Conservation (phyloP, 2,888 invertebrate genomes). For the Miltochrista miniata region DNA sequence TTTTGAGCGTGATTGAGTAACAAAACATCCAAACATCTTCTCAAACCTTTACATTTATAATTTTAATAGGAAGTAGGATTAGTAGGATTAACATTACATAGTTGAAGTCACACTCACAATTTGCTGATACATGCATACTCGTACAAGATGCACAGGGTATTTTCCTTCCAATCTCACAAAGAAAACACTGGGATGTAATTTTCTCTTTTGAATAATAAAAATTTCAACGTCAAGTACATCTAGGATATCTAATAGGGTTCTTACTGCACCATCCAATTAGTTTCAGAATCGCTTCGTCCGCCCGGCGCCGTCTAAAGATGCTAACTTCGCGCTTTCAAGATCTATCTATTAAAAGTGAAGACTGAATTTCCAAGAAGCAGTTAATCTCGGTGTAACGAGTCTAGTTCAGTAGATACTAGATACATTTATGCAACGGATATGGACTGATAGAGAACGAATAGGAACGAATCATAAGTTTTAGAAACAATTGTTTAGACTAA, state of each 20-base stretch:
- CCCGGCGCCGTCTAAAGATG: slow-evolving; percentile 35
- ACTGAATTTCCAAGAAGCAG: slow-evolving; percentile 52
- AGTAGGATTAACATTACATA: too few relatives aligned
- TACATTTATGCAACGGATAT: slow-evolving; percentile 28
- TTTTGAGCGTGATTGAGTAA: too few relatives aligned
- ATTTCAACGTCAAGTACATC: neutral
- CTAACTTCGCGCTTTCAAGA: slow-evolving; percentile 47
- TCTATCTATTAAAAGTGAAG: slow-evolving; percentile 50
- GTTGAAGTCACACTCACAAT: too few relatives aligned
- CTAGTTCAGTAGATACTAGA: slow-evolving; percentile 37
- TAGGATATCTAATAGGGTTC: slow-evolving; percentile 7
- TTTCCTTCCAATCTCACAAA: neutral
- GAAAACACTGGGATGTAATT: neutral
- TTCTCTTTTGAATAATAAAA: neutral
- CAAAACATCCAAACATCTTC: too few relatives aligned
- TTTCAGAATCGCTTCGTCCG: slow-evolving; percentile 26
- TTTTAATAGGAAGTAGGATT: too few relatives aligned
- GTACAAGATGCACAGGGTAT: too few relatives aligned
- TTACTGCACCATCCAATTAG: slow-evolving; percentile 50
- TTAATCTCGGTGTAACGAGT: slow-evolving; percentile 53
- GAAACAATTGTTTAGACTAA: too few relatives aligned
- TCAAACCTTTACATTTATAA: too few relatives aligned
- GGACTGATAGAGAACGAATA: neutral
- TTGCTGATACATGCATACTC: too few relatives aligned
- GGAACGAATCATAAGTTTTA: too few relatives aligned